These are phyloP conservation scores for Araneus ventricosus DNA, from an alignment of 1,140 invertebrate genomes.

Conservation along the genomic window DNA sequence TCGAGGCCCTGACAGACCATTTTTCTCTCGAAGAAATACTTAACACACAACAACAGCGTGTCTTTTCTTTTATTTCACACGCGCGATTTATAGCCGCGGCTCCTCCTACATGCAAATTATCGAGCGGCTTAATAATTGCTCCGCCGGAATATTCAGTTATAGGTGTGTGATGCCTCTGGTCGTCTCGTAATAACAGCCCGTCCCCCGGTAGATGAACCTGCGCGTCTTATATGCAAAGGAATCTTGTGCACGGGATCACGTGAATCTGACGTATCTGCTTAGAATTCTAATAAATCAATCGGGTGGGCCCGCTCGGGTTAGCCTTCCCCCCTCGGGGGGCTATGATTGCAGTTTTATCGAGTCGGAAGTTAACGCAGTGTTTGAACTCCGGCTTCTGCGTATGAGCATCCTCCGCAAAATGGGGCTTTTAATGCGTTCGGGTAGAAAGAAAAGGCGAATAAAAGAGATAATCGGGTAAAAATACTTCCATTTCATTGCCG, in stretches of 20 bases:
- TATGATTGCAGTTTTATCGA: not conserved
- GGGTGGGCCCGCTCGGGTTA: not conserved
- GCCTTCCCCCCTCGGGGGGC: not conserved
- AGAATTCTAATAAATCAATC: conserved; percentile 23
- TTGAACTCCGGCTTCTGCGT: not conserved
- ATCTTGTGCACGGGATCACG: not conserved
- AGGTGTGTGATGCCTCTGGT: not conserved
- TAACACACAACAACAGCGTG: not conserved
- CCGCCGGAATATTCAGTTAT: not conserved
- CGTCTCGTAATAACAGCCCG: not conserved
- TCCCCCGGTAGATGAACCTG: not conserved
- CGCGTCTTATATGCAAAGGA: not conserved
- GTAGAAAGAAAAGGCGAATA: too few relatives aligned
- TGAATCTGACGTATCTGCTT: conserved; percentile 13
- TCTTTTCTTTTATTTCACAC: not conserved
- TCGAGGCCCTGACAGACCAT: not conserved
- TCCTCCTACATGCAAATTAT: not conserved
- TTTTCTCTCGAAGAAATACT: not conserved
- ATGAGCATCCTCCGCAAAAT: not conserved
- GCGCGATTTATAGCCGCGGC: not conserved
- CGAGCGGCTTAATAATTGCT: not conserved
- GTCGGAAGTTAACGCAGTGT: not conserved
- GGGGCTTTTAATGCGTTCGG: too few relatives aligned
- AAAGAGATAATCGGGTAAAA: too few relatives aligned
- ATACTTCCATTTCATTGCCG: too few relatives aligned